These are phyloP conservation scores for Crioceris asparagi DNA, from an alignment of 2,888 invertebrate genomes.

Conservation along the genomic window DNA sequence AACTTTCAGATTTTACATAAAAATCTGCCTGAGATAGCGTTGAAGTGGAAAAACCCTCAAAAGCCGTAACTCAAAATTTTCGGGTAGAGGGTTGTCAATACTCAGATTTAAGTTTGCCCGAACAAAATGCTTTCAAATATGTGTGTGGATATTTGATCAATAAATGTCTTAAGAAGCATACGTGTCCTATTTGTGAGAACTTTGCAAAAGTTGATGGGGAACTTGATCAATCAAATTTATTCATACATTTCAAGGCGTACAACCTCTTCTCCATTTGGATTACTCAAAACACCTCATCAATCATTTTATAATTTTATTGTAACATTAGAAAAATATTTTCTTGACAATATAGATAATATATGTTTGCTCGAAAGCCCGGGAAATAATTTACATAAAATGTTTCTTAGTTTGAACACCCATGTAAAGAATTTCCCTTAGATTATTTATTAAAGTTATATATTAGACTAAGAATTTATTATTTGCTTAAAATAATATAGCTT, in stretches of 20 bases:
- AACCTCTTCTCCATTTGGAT: conserved; percentile 1
- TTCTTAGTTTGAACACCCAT: conserved; percentile 4
- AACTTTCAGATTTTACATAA: too few relatives aligned
- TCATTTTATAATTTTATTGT: neutral
- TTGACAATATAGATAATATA: conserved; percentile 1
- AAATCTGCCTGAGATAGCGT: too few relatives aligned
- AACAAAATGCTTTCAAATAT: too few relatives aligned
- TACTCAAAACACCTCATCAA: conserved; percentile 2
- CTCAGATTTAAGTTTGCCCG: too few relatives aligned
- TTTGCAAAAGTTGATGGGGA: conserved; percentile 2
- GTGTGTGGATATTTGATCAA: conserved; percentile 10
- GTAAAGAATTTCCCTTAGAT: conserved; percentile 3
- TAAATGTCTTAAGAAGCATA: conserved; percentile 9
- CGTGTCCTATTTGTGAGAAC: conserved; percentile 3
- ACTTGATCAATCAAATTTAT: conserved; percentile 1
- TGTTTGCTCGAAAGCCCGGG: conserved; percentile 1
- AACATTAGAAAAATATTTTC: conserved; percentile 2
- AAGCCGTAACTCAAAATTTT: too few relatives aligned
- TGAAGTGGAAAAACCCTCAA: neutral
- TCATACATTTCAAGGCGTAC: conserved; percentile 5
- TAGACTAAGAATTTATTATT: conserved; percentile 5
- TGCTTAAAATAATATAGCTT: too few relatives aligned
- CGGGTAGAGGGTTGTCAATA: too few relatives aligned
- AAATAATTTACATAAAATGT: conserved; percentile 1
- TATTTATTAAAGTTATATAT: conserved; percentile 4